These are phyloP conservation scores for Erebia palarica DNA, from an alignment of 2,888 invertebrate species.

Conservation along the genomic window DNA sequence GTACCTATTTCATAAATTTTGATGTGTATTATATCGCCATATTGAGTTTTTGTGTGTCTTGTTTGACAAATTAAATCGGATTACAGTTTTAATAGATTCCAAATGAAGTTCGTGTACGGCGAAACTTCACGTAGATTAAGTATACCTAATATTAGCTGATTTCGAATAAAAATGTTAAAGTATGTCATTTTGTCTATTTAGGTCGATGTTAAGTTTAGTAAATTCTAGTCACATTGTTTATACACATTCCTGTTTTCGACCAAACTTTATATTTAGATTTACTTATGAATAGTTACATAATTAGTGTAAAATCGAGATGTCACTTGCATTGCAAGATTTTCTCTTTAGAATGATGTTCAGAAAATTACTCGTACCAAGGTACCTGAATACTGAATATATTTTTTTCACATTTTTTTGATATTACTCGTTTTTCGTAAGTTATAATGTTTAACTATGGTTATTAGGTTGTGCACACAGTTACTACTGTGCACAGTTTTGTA, in stretches of 20 bases:
- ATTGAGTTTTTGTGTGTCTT: constrained; percentile 28
- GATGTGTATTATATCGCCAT: background rate
- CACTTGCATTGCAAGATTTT: constrained; percentile 34
- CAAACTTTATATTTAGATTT: constrained; percentile 71
- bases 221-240: constrained; percentile 81
- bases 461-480: too few relatives aligned
- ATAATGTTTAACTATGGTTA: background rate
- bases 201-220: constrained; percentile 81
- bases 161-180: constrained; percentile 67
- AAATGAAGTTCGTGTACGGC: constrained; percentile 50
- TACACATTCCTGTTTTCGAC: constrained; percentile 82
- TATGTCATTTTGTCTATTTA: constrained; percentile 73
- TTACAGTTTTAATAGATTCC: constrained; percentile 66
- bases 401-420: too few relatives aligned
- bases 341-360: background rate
- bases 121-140: constrained; percentile 46
- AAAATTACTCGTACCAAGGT: background rate
- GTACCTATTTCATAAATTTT: constrained; percentile 13
- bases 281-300: constrained; percentile 41
- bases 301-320: constrained; percentile 44
- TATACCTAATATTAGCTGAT: constrained; percentile 45
- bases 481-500: background rate
- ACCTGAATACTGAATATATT: too few relatives aligned
- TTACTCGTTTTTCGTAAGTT: background rate
- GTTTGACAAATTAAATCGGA: constrained; percentile 53